phyloP scores from a whole-genome alignment of 1,140 invertebrate species.

The Yoshiicerus persimilis region DNA sequence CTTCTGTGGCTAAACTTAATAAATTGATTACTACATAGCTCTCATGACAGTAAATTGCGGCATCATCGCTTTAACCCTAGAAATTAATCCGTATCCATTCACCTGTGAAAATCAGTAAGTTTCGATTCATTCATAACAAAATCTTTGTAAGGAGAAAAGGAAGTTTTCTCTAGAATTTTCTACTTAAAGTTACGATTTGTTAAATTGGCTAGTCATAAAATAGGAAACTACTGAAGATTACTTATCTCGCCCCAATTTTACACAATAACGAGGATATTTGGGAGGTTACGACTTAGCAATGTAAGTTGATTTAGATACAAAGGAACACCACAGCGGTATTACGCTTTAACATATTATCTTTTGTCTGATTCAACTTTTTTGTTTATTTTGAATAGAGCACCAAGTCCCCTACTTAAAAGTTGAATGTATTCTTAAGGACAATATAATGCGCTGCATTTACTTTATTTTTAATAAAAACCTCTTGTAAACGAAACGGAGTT shows the following conservation, averaged over 20 bases:
- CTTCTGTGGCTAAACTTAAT: not conserved
- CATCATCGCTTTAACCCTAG: not conserved
- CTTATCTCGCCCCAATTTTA: not conserved
- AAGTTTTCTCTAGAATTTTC: not conserved
- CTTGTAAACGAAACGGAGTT: not conserved
- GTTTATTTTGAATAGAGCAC: not conserved
- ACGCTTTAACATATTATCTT: conserved; percentile 29
- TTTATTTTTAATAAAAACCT: not conserved
- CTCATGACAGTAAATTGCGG: not conserved
- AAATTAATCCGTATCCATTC: conserved; percentile 1
- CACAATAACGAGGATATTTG: not conserved
- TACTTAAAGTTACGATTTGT: not conserved
- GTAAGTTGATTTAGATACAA: not conserved
- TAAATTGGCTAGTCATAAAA: not conserved
- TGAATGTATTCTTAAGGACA: not conserved
- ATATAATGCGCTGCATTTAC: not conserved
- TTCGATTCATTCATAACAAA: not conserved
- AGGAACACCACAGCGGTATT: conserved; percentile 23
- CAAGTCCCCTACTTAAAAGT: not conserved
- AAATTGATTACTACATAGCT: not conserved
- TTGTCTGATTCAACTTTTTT: not conserved
- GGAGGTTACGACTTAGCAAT: not conserved
- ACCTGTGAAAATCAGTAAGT: not conserved
- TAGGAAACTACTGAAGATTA: conserved; percentile 15
- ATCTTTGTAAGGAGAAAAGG: not conserved